Evolutionary conservation across 1,140 invertebrate species (phyloP).

Genomic region (roundworm (Caenorhabditis elegans)): WBcel235 BX284606.5:11879001-11879500

Average conservation of each 20-base stretch:
- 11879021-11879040: too few species aligned
- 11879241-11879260: not conserved
- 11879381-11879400: not conserved
- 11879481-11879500: not conserved
- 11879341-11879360: not conserved
- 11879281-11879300: not conserved
- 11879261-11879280: not conserved
- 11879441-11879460: not conserved
- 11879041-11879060: too few species aligned
- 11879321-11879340: not conserved
- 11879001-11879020: too few species aligned
- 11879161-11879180: not conserved
- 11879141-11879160: too few species aligned
- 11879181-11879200: not conserved
- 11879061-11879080: too few species aligned
- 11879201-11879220: not conserved
- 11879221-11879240: not conserved
- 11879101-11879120: too few species aligned
- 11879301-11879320: not conserved
- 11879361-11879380: not conserved
- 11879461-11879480: too few species aligned
- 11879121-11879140: too few species aligned
- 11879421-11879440: not conserved
- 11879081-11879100: too few species aligned
- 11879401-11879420: not conserved